Percentiles rank a stretch among this genome's conserved stretches.
These are phyloP conservation scores for Tipula lateralis DNA, from an alignment of 2,888 invertebrate genomes.

Conservation along the genomic window DNA sequence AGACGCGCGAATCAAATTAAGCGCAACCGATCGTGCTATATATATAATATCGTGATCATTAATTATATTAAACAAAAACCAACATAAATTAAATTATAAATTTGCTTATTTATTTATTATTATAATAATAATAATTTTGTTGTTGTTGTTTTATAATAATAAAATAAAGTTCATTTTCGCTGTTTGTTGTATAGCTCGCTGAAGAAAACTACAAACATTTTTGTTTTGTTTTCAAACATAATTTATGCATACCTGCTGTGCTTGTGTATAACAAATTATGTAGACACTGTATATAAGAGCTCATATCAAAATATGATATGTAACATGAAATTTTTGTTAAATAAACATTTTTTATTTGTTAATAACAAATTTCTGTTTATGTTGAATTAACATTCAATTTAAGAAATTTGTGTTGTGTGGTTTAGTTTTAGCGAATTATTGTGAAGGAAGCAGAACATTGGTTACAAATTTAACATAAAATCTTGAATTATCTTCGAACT, in stretches of 20 bases:
- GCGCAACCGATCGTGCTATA: background rate
- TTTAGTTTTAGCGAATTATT: background rate
- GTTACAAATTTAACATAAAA: no score
- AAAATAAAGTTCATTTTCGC: background rate
- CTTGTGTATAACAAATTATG: slow-evolving; percentile 16
- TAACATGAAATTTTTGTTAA: background rate
- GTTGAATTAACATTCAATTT: background rate
- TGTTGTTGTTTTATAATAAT: background rate
- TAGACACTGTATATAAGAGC: slow-evolving; percentile 15
- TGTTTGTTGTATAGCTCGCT: background rate
- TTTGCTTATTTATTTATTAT: background rate
- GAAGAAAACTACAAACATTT: background rate
- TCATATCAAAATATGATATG: slow-evolving; percentile 19
- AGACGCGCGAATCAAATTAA: background rate
- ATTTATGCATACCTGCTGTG: slow-evolving; percentile 9
- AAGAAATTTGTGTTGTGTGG: background rate
- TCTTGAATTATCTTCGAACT: no score
- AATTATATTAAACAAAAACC: background rate
- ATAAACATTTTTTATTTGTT: background rate
- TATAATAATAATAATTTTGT: background rate
- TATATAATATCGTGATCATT: background rate
- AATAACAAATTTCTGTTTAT: background rate
- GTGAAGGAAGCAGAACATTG: background rate
- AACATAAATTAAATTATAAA: background rate
- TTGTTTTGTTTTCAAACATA: background rate